A percentile compares a stretch with the other conserved stretches of the same genome.
Conservation (phyloP, 2,888 invertebrate genomes). For the Meandrusa payeni region DNA sequence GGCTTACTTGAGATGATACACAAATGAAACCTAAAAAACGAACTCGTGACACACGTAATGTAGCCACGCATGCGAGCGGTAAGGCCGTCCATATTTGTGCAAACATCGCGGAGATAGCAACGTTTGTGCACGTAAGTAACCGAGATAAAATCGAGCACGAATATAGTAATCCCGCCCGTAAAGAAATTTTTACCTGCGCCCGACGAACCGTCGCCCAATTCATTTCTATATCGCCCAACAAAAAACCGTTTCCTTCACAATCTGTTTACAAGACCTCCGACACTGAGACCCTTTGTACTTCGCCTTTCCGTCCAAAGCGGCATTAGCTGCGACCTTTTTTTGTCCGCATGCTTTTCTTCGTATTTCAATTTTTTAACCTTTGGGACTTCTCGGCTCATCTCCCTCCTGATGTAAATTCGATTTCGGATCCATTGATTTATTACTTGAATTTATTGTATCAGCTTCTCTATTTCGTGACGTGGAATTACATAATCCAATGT, state of each 20-base stretch:
- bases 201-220: constrained; percentile 51
- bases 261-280: constrained; percentile 77
- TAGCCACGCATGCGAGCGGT: constrained; percentile 56
- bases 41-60: constrained; percentile 38
- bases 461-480: constrained; percentile 19
- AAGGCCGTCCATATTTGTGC: constrained; percentile 66
- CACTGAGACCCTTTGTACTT: constrained; percentile 61
- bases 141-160: constrained; percentile 52
- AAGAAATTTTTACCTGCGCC: constrained; percentile 57
- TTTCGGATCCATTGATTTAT: constrained; percentile 16
- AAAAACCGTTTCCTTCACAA: constrained; percentile 72
- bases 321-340: constrained; percentile 63
- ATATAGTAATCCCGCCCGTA: constrained; percentile 38
- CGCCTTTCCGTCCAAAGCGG: constrained; percentile 42
- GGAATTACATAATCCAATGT: constrained; percentile 40
- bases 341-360: constrained; percentile 54
- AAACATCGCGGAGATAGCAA: constrained; percentile 67
- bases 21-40: constrained; percentile 13
- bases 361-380: constrained; percentile 34
- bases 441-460: constrained; percentile 14
- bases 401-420: constrained; percentile 11
- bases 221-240: constrained; percentile 41
- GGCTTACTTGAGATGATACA: too few relatives aligned
- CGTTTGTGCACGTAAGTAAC: constrained; percentile 59
- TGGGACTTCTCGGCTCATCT: constrained; percentile 29